Evolutionary conservation across 2,113 vertebrate species (phyloP), one percentile per base, ranked within the genome.

Genomic region (Mystacornis crossleyi): DNA sequence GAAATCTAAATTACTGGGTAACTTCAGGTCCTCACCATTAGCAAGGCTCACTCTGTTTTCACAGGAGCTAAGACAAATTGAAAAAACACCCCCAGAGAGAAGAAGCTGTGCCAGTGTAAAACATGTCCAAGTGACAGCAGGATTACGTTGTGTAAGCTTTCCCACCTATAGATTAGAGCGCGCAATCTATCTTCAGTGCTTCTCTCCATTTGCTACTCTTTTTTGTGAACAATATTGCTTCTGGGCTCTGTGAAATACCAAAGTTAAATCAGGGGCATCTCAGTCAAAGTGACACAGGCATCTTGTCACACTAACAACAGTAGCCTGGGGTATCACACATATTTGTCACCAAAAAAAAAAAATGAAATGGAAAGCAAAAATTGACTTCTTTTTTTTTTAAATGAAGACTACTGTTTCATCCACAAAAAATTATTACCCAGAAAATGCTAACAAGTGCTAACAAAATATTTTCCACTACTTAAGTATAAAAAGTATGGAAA

Each of bases 401-500:
- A 62, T n/a, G 4, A 70, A 90, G 17, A 9, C 7, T 54, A 15
- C 36, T 48, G 5, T 17, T 79, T 91, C 23, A 66, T 5, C 19
- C 13, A 6, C 15, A 45, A 54, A 8, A 87, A 62, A 12, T 15
- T 43, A 53, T 24, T 81, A 62, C 45, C 4, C 10, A 23, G 40
- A 89, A 91, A 75, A 67, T 0, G 1, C 3, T 55, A 69, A 12
- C 4, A 62, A 57, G 34, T 0, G 0, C 6, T 65, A 61, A 29
- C 4, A 54, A 70, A 92, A 55, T 62, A 1, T 75, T 91, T 91
- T 54, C 13, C 23, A 18, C 7, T 38, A 28, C 8, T 53, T 62
- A 36, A 38, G 21, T 50, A 48, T 50, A 78, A 61, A 84, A 81
- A 36, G 4, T 45, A 54, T 16, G 12, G 20, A 29, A 58, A 47